Evolutionary conservation across 2,797 vertebrate genomes (phyloP), one percentile per base, ranked within the genome.

Genomic region (Dromococcyx pavoninus): DNA sequence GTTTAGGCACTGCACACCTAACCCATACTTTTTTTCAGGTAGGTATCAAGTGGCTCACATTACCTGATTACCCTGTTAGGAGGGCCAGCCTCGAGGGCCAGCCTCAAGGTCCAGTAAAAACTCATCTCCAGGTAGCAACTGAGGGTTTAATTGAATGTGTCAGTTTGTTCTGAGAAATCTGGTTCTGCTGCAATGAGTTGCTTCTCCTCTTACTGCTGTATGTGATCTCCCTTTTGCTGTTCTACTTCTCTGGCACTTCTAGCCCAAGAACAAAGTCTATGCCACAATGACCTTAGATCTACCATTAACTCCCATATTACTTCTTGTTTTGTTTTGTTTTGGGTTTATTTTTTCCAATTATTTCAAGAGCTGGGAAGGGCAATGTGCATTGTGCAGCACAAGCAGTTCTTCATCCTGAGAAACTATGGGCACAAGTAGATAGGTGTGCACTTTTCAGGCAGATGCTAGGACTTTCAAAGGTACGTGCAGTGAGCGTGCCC

Each of bases 1-100:
- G 95, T 94, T 94, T 97, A 96, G 97, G 95, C 94, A 96, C 86
- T 96, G 96, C 93, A 96, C 95, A 97, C 94, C 96, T 96, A 97
- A 83, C 88, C 93, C 94, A 65, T 87, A 91, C 50, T 71, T 96
- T 93, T 78, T 97, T 97, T 85, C 69, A 67, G 91, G 88, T 80
- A 95, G 94, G 82, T 96, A 97, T 96, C 96, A 89, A 76, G 89
- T 96, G 93, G 88, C 95, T 95, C 83, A 75, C 43, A 61, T 96
- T 97, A 96, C 96, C 89, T 87, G 96, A 95, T 97, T 97, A 88
- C 94, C 94, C 96, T 39, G 10, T 95, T 96, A 89, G 87, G 91
- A 94, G 71, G 74, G 80, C 91, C 86, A 89, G 72, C 83, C 88
- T 81, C 73, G 86, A 69, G 53, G 92, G 80, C 91, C 86, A 89